Conservation (phyloP, 2,888 invertebrate genomes). For the Oligia latruncula region DNA sequence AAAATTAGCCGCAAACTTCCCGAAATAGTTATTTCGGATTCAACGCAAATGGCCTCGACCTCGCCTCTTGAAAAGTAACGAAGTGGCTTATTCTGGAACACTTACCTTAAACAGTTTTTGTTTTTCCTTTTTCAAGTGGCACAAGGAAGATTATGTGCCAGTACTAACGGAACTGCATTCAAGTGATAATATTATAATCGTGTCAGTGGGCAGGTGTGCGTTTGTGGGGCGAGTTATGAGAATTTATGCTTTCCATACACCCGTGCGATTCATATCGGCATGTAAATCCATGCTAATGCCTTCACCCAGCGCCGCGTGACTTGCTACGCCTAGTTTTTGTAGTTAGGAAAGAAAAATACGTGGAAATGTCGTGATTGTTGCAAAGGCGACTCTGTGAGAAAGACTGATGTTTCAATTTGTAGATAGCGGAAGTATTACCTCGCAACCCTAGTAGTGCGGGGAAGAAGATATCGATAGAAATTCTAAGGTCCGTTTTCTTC, state of each 20-base stretch:
- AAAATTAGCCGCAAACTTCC: slow-evolving; percentile 3
- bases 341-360: slow-evolving; percentile 41
- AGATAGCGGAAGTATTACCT: neutral
- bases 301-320: slow-evolving; percentile 50
- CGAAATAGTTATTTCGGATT: slow-evolving; percentile 15
- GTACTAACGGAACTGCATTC: slow-evolving; percentile 61
- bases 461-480: slow-evolving; percentile 7
- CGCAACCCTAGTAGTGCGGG: slow-evolving; percentile 6
- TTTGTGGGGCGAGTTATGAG: slow-evolving; percentile 32
- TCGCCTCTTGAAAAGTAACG: neutral
- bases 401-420: slow-evolving; percentile 23
- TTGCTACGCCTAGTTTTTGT: slow-evolving; percentile 38
- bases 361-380: slow-evolving; percentile 45
- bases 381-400: neutral
- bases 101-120: neutral
- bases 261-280: slow-evolving; percentile 48
- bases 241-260: slow-evolving; percentile 59
- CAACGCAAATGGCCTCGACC: neutral
- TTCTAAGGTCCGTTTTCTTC: neutral
- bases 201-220: slow-evolving; percentile 62
- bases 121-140: neutral
- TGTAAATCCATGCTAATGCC: slow-evolving; percentile 65
- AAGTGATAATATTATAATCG: slow-evolving; percentile 64
- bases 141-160: slow-evolving; percentile 12
- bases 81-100: neutral